Percentiles rank a stretch among this genome's conserved stretches.
These are phyloP conservation scores for Hyphantria cunea DNA, from an alignment of 1,140 invertebrate genomes.

Conservation along the genomic window DNA sequence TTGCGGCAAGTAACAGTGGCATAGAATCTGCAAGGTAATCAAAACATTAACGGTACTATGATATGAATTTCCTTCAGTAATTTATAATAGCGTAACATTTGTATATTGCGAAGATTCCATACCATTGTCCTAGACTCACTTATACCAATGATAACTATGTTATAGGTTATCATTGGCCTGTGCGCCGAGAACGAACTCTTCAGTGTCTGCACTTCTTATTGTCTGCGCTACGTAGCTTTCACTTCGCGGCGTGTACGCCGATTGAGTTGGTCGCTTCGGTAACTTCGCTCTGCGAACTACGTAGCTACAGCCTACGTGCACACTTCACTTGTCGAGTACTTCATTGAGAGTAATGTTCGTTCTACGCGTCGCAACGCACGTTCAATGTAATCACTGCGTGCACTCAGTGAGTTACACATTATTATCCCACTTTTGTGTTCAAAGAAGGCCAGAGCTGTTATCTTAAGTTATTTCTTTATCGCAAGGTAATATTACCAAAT, in stretches of 20 bases:
- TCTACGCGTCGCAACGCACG: slow-evolving; percentile 66
- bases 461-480: too few species aligned
- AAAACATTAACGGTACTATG: too few species aligned
- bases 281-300: slow-evolving; percentile 75
- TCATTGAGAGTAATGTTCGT: slow-evolving; percentile 72
- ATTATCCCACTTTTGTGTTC: slow-evolving; percentile 71
- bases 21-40: too few species aligned
- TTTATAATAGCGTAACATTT: too few species aligned
- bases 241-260: slow-evolving; percentile 75
- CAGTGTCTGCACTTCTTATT: slow-evolving; percentile 81
- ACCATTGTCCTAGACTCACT: slow-evolving; percentile 58
- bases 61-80: too few species aligned
- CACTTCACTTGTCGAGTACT: slow-evolving; percentile 70
- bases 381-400: slow-evolving; percentile 78
- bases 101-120: slow-evolving; percentile 60
- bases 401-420: slow-evolving; percentile 80
- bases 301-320: slow-evolving; percentile 73
- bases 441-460: slow-evolving; percentile 44
- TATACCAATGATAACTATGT: slow-evolving; percentile 82
- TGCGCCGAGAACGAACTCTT: slow-evolving; percentile 78
- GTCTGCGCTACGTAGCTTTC: slow-evolving; percentile 80
- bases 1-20: too few species aligned
- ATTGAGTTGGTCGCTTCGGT: slow-evolving; percentile 71
- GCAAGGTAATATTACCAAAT: too few species aligned
- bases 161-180: slow-evolving; percentile 82